Conservation (phyloP, 2,113 vertebrate species). For the Myxocyprinus asiaticus region DNA sequence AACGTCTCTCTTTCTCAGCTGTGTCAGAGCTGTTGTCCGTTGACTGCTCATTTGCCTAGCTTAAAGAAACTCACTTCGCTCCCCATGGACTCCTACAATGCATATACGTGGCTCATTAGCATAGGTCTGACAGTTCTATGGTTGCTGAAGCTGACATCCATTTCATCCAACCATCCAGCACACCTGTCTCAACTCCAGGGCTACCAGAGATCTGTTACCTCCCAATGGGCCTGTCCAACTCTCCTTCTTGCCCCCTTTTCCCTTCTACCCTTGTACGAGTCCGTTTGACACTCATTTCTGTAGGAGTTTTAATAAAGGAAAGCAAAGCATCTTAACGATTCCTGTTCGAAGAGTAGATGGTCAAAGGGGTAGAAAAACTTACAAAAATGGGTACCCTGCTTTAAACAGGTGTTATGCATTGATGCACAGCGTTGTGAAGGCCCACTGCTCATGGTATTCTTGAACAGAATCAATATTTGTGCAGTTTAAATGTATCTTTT, state of each 20-base stretch:
- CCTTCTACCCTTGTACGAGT: not conserved
- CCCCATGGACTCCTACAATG: slow-evolving; percentile 34
- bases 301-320: not conserved
- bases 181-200: slow-evolving; percentile 30
- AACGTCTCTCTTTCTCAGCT: slow-evolving; percentile 9
- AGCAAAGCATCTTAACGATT: not conserved
- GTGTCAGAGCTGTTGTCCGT: slow-evolving; percentile 32
- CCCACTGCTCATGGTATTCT: not conserved
- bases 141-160: slow-evolving; percentile 29
- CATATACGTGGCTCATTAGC: slow-evolving; percentile 42
- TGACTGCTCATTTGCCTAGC: slow-evolving; percentile 44
- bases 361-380: not conserved
- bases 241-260: slow-evolving; percentile 7
- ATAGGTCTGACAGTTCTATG: slow-evolving; percentile 35
- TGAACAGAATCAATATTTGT: slow-evolving; percentile 3
- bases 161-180: slow-evolving; percentile 28
- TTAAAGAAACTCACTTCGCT: slow-evolving; percentile 31
- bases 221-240: slow-evolving; percentile 26
- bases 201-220: slow-evolving; percentile 5
- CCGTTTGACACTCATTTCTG: not conserved
- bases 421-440: not conserved
- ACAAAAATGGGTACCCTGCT: not conserved
- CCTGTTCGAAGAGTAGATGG: slow-evolving; percentile 3
- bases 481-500: slow-evolving; percentile 16
- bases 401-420: not conserved